phyloP scores from a whole-genome alignment of 2,888 invertebrate species.

The Taenaris catops region DNA sequence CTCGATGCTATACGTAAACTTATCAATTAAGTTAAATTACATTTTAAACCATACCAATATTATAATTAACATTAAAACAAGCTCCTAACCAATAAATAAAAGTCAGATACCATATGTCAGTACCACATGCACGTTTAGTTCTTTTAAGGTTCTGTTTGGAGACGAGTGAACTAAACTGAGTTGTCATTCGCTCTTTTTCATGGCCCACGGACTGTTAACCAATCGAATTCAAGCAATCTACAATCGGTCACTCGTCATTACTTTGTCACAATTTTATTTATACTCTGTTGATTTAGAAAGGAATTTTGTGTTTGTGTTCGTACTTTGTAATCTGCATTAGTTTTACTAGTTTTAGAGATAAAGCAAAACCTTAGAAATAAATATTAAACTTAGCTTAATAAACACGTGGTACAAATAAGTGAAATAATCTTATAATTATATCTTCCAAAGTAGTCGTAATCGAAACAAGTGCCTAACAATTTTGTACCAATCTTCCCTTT shows the following conservation, averaged over 20 bases:
- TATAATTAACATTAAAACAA: too few species aligned
- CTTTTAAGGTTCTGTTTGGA: too few species aligned
- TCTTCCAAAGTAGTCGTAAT: slow-evolving; percentile 33
- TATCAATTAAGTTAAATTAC: too few species aligned
- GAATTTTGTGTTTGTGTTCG: slow-evolving; percentile 24
- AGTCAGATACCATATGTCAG: too few species aligned
- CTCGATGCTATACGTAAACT: too few species aligned
- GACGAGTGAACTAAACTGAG: too few species aligned
- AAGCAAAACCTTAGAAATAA: too few species aligned
- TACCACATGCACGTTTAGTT: too few species aligned
- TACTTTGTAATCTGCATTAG: slow-evolving; percentile 1
- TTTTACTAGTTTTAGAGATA: neutral
- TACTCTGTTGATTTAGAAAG: slow-evolving; percentile 22
- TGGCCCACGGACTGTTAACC: slow-evolving; percentile 13
- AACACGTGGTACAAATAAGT: slow-evolving; percentile 14
- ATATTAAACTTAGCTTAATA: too few species aligned
- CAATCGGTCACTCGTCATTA: slow-evolving; percentile 20
- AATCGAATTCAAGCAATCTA: slow-evolving; percentile 27
- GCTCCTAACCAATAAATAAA: too few species aligned
- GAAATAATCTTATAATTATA: too few species aligned
- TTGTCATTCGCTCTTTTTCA: slow-evolving; percentile 11
- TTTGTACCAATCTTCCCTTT: slow-evolving; percentile 37
- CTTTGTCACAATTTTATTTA: slow-evolving; percentile 7
- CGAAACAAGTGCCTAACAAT: slow-evolving; percentile 57
- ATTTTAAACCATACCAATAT: too few species aligned